A percentile compares a stretch with the other conserved stretches of the same genome.
phyloP scores from a whole-genome alignment of 2,888 invertebrate genomes.

The Dicyrtomina minuta region DNA sequence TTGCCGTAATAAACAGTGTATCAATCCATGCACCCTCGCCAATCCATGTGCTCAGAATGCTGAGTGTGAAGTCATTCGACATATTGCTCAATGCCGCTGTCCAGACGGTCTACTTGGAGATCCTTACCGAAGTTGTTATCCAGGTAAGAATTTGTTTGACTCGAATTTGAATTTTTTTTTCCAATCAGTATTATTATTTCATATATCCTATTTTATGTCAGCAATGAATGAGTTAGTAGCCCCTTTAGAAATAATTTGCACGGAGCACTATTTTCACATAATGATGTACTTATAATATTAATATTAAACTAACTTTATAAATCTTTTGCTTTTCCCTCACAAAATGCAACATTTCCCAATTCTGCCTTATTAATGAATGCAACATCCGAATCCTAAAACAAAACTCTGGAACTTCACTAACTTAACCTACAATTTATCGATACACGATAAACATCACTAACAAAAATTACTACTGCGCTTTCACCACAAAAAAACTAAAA shows the following conservation, averaged over 20 bases:
- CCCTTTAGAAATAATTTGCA: not conserved
- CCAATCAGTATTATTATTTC: not conserved
- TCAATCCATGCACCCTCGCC: constrained; percentile 56
- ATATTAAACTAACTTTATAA: constrained; percentile 3
- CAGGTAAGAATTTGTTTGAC: constrained; percentile 50
- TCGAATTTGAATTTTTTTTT: constrained; percentile 3
- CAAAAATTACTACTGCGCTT: constrained; percentile 11
- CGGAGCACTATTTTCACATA: constrained; percentile 7
- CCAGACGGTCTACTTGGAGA: constrained; percentile 70
- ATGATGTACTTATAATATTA: not conserved
- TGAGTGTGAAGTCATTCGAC: constrained; percentile 60
- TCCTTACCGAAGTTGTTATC: constrained; percentile 72
- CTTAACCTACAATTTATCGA: constrained; percentile 1
- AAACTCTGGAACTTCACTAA: constrained; percentile 13
- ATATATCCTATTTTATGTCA: constrained; percentile 4
- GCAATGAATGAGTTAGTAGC: constrained; percentile 12
- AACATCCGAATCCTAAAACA: constrained; percentile 2
- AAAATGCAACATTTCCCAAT: constrained; percentile 7
- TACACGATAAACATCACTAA: constrained; percentile 13
- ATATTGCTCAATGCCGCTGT: constrained; percentile 76
- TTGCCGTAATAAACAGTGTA: constrained; percentile 55
- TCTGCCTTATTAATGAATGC: not conserved
- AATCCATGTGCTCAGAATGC: constrained; percentile 56
- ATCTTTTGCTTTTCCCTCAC: constrained; percentile 14
- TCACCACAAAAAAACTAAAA: constrained; percentile 5